These are phyloP conservation scores for Lithosia quadra DNA, from an alignment of 2,888 invertebrate species.

Conservation along the genomic window DNA sequence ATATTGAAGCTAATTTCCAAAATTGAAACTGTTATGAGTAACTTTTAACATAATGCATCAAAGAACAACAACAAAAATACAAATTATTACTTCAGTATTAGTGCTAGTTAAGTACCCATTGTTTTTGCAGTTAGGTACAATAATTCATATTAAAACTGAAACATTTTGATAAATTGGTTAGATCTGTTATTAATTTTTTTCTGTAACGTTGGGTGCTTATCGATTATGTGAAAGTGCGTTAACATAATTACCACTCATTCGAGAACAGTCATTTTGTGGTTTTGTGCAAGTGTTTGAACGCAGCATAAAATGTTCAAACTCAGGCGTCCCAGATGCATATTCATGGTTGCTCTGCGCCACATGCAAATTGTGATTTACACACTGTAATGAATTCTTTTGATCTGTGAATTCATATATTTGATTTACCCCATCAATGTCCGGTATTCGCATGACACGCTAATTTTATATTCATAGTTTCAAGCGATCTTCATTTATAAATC, in stretches of 20 bases:
- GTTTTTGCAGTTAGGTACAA: too few species aligned
- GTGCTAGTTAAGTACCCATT: too few species aligned
- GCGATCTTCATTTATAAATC: slow-evolving; percentile 67
- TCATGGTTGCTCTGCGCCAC: slow-evolving; percentile 82
- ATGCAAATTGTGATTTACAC: slow-evolving; percentile 87
- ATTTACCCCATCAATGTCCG: slow-evolving; percentile 84
- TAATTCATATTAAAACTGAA: too few species aligned
- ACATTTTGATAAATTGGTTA: neutral
- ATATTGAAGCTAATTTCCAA: neutral
- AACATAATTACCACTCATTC: slow-evolving; percentile 7
- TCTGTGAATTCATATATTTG: slow-evolving; percentile 87
- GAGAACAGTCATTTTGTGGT: slow-evolving; percentile 27
- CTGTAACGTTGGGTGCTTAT: neutral
- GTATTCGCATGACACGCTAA: slow-evolving; percentile 79
- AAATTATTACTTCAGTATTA: neutral
- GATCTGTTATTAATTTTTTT: neutral
- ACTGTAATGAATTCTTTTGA: slow-evolving; percentile 87
- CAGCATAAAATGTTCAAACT: slow-evolving; percentile 78
- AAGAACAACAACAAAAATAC: neutral
- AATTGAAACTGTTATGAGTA: neutral
- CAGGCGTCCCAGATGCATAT: slow-evolving; percentile 83
- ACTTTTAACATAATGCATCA: slow-evolving; percentile 3
- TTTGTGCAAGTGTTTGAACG: slow-evolving; percentile 60
- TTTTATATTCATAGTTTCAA: slow-evolving; percentile 84
- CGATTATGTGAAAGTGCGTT: neutral